Evolutionary conservation across 2,888 invertebrate species (phyloP), one percentile per base, ranked within the genome.

Genomic region (Sussaba pulchella): DNA sequence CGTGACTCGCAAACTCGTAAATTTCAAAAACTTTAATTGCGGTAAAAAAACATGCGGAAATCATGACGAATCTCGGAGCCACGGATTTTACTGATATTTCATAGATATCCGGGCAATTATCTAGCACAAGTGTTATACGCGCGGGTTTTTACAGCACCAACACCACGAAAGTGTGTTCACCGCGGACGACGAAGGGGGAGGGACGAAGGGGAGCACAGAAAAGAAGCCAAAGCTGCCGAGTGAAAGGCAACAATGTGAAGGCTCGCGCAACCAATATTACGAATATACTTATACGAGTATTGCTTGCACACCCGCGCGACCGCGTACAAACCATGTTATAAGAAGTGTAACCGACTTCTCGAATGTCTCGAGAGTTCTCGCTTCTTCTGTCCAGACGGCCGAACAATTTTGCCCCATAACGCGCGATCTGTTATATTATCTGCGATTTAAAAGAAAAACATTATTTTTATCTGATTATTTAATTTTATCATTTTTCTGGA

Each of bases 191-290:
- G 10, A 10, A 10, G 10, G 10, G n/a, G 43, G 43, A 2, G 6
- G 31, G 31, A 6, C 4, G 31, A 9, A 39, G n/a, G 19, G 41
- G 61, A 41, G 39, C 41, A 6, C 31, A 31, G 31, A 2, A 31
- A 6, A 59, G 80, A 67, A 75, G 72, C 66, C 63, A 61, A 71
- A 80, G 78, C 57, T 81, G 84, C 82, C 85, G 83, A 89, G 90
- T 90, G 90, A 90, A 90, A 90, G 90, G 90, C 89, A 90, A 89
- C 89, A 89, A 90, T 90, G 89, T 83, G 90, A 89, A 90, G 89
- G 90, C 87, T 86, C 87, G 86, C 82, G 69, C 41, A 73, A 39
- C 72, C 71, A 17, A 10, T 67, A 61, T 45, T 31, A 31, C 31
- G 31, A 31, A 31, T 31, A 31, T 31, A 31, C 6, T 5, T 31